Evolutionary conservation across 2,888 invertebrate species (phyloP), one percentile per base, ranked within the genome.

Genomic region (Platerodrilus igneus): DNA sequence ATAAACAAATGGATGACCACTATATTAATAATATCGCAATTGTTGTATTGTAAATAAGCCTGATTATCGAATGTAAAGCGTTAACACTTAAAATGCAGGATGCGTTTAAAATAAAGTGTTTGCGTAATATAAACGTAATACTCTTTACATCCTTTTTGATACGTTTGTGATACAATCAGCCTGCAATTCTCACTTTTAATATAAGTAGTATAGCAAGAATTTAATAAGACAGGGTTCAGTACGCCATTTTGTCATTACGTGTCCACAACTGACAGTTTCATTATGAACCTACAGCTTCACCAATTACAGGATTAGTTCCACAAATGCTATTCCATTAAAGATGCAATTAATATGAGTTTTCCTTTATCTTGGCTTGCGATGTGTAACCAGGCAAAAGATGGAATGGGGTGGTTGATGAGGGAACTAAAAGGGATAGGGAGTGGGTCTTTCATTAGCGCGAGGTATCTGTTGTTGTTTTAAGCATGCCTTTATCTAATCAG

Each of bases 391-490:
- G 57, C 58, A 56, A 61, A 59, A 59, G 59, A 58, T 59, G 59
- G 58, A 51, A 51, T 48, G 53, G 45, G 47, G 47, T 47, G 39
- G 42, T 32, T 46, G 44, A 44, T 41, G 42, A 40, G 48, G 48
- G 47, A 50, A 39, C 45, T 45, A 44, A 45, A 47, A 48, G 38
- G 43, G 46, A 37, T 40, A 47, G 41, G 44, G 41, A 51, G 54
- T 55, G 56, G 60, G 53, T 58, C 61, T 67, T 67, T 69, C 67
- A 68, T 68, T 67, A 67, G 66, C 59, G 64, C 63, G 61, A 61
- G 64, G 63, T 67, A 66, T 67, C 65, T 66, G 67, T 67, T 68
- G 67, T 68, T 68, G 67, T 69, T 68, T 68, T 67, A 67, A 68
- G 67, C 67, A 63, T 63, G 66, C 67, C 67, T 68, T 67, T 68